These are phyloP conservation scores for Amphiprion clarkii DNA, from an alignment of 2,797 vertebrate species.

Conservation along the genomic window DNA sequence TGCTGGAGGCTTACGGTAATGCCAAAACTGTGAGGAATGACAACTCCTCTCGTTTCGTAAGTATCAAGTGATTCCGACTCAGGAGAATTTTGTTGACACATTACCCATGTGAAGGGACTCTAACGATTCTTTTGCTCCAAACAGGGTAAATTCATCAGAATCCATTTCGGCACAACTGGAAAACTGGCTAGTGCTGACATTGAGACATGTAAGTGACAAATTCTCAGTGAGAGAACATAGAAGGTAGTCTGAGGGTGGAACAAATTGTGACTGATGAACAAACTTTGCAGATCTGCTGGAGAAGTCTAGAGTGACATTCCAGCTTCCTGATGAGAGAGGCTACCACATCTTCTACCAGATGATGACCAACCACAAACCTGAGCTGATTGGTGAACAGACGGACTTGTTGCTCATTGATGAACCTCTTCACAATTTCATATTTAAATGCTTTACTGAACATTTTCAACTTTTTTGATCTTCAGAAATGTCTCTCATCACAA, in stretches of 20 bases:
- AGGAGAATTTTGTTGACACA: background rate
- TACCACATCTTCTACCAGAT: slow-evolving; percentile 94
- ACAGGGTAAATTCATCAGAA: slow-evolving; percentile 89
- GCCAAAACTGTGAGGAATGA: slow-evolving; percentile 94
- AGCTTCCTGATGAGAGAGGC: slow-evolving; percentile 90
- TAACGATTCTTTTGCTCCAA: slow-evolving; percentile 8
- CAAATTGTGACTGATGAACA: slow-evolving; percentile 20
- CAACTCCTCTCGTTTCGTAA: slow-evolving; percentile 93
- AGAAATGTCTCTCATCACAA: slow-evolving; percentile 91
- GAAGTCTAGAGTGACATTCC: slow-evolving; percentile 91
- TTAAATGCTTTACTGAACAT: background rate
- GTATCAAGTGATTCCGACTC: slow-evolving; percentile 45
- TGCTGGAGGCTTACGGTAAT: slow-evolving; percentile 92
- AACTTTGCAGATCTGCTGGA: slow-evolving; percentile 88
- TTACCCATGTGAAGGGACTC: background rate
- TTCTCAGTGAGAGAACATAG: background rate
- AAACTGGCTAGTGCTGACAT: slow-evolving; percentile 93
- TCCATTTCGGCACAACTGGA: slow-evolving; percentile 82
- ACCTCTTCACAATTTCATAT: background rate
- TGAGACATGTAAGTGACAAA: slow-evolving; percentile 88
- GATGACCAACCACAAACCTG: slow-evolving; percentile 91
- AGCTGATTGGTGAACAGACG: slow-evolving; percentile 85
- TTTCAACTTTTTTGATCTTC: slow-evolving; percentile 1
- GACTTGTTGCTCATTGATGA: background rate
- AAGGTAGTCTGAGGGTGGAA: background rate